These are phyloP conservation scores for Phragmatobia fuliginosa DNA, from an alignment of 2,888 invertebrate species.

Conservation along the genomic window DNA sequence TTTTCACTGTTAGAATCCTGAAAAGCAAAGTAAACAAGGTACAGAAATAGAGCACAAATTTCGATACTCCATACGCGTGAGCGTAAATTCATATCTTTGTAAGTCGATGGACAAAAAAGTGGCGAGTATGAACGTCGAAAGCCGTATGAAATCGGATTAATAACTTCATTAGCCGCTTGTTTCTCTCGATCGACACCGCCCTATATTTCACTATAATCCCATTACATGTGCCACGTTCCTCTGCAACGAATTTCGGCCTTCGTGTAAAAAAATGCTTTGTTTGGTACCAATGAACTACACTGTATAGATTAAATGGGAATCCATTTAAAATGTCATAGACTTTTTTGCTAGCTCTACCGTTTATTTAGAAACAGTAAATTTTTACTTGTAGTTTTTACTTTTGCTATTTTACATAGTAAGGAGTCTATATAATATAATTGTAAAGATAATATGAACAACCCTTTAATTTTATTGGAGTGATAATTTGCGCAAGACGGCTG, in stretches of 20 bases:
- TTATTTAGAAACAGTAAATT: neutral
- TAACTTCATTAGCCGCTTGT: conserved; percentile 86
- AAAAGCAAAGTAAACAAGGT: conserved; percentile 40
- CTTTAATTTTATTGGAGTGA: no score
- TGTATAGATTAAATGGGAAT: conserved; percentile 35
- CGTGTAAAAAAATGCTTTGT: conserved; percentile 54
- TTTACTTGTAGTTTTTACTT: neutral
- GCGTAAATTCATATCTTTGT: conserved; percentile 59
- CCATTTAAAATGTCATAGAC: conserved; percentile 28
- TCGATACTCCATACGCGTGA: conserved; percentile 31
- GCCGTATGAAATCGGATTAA: conserved; percentile 84
- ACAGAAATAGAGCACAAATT: conserved; percentile 30
- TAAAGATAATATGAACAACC: neutral
- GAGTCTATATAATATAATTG: neutral
- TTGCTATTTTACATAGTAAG: neutral
- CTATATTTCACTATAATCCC: conserved; percentile 85
- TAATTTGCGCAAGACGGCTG: no score
- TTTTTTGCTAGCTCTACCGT: neutral
- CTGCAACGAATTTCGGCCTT: conserved; percentile 67
- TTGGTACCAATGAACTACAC: conserved; percentile 35
- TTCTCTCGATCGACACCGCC: conserved; percentile 82
- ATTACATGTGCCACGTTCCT: conserved; percentile 73
- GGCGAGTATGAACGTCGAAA: conserved; percentile 71
- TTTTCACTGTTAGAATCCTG: conserved; percentile 69
- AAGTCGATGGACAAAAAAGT: conserved; percentile 63